Evolutionary conservation across 2,113 vertebrate genomes (phyloP).

Genomic region (Ciconia maguari): DNA sequence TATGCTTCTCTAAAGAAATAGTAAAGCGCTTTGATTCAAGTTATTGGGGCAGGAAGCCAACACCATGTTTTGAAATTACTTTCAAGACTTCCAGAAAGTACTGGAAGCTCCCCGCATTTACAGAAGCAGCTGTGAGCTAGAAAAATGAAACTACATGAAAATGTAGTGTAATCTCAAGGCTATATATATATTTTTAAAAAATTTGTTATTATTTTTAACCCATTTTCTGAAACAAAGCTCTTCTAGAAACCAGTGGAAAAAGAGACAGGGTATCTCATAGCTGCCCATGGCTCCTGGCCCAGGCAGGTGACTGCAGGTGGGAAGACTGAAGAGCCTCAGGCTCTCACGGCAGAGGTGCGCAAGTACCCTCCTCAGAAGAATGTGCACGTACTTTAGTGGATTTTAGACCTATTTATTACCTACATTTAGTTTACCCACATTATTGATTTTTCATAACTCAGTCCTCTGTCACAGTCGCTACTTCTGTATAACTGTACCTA

Average conservation of each 20-base stretch:
- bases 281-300: not conserved
- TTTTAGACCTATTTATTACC: not conserved
- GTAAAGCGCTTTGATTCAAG: not conserved
- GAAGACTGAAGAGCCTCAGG: not conserved
- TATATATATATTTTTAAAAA: not conserved
- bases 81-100: slow-evolving; percentile 25
- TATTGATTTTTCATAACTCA: not conserved
- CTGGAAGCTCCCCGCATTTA: not conserved
- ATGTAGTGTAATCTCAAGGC: not conserved
- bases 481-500: not conserved
- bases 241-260: not conserved
- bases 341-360: not conserved
- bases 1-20: not conserved
- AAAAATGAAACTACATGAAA: not conserved
- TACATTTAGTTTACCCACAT: not conserved
- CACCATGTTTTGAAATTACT: not conserved
- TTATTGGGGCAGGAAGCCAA: not conserved
- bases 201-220: not conserved
- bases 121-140: not conserved
- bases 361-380: not conserved
- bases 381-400: fast-evolving
- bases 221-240: not conserved
- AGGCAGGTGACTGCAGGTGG: not conserved
- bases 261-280: not conserved
- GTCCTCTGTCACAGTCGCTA: not conserved